These are phyloP conservation scores for Conops quadrifasciatus DNA, from an alignment of 2,888 invertebrate species.

Conservation along the genomic window DNA sequence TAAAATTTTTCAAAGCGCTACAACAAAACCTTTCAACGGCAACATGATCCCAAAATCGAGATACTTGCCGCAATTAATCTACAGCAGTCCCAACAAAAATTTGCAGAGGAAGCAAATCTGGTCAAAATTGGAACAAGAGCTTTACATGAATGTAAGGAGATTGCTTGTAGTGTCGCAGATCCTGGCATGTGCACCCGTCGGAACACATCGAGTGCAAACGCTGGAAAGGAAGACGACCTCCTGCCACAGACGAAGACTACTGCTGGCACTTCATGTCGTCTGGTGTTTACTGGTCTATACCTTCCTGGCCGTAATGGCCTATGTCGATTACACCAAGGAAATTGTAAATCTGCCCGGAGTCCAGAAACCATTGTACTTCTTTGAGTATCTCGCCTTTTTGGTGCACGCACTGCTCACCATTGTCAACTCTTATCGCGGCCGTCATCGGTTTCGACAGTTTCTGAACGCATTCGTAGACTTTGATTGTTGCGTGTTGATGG, in stretches of 20 bases:
- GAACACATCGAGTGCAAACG: constrained; percentile 33
- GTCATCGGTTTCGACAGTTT: constrained; percentile 37
- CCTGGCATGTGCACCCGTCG: constrained; percentile 45
- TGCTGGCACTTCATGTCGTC: constrained; percentile 39
- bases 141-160: constrained; percentile 39
- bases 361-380: constrained; percentile 47
- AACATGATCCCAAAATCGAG: no score
- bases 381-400: constrained; percentile 46
- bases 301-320: constrained; percentile 35
- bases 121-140: constrained; percentile 10
- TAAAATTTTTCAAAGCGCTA: no score
- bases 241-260: not conserved
- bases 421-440: constrained; percentile 34
- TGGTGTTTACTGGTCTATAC: constrained; percentile 45
- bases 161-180: constrained; percentile 44
- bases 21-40: no score
- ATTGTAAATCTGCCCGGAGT: constrained; percentile 43
- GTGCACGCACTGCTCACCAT: constrained; percentile 44
- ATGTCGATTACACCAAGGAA: constrained; percentile 40
- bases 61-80: no score
- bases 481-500: constrained; percentile 42
- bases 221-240: not conserved
- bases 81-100: no score
- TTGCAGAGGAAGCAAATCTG: not conserved
- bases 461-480: constrained; percentile 42